Conservation (phyloP, 2,888 invertebrate species). For the Abrostola triplasia region DNA sequence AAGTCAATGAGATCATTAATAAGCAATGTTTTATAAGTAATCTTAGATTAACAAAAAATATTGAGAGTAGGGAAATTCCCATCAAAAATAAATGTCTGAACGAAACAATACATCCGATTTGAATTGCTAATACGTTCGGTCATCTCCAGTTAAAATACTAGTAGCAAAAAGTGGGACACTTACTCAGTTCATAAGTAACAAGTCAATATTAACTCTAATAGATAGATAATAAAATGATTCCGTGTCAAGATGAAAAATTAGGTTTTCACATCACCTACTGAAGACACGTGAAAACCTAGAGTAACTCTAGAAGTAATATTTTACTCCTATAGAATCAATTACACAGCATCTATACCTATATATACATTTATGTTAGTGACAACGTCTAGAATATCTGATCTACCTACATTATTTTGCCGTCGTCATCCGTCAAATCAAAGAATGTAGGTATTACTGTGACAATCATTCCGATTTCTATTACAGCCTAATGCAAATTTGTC, state of each 20-base stretch:
- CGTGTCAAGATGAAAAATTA: no score
- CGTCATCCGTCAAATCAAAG: no score
- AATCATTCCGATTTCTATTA: not conserved
- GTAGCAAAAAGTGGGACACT: slow-evolving; percentile 9
- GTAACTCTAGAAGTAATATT: no score
- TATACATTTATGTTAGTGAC: no score
- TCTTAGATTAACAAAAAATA: slow-evolving; percentile 4
- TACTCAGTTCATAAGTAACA: slow-evolving; percentile 11
- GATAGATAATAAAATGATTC: slow-evolving; percentile 22
- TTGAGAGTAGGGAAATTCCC: slow-evolving; percentile 13
- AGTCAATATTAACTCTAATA: slow-evolving; percentile 23
- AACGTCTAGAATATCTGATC: no score
- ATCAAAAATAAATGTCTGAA: slow-evolving; percentile 18
- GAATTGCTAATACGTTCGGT: slow-evolving; percentile 27
- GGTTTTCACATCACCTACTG: no score
- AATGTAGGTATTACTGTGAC: no score
- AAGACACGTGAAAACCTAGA: no score
- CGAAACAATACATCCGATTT: slow-evolving; percentile 36
- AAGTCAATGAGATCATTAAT: not conserved
- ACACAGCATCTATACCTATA: no score
- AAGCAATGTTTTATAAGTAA: not conserved
- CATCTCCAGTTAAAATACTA: not conserved
- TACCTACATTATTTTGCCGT: no score
- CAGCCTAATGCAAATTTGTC: not conserved
- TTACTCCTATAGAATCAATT: no score